Conservation (phyloP, 1,140 invertebrate genomes). For the Magallana ariakensis region DNA sequence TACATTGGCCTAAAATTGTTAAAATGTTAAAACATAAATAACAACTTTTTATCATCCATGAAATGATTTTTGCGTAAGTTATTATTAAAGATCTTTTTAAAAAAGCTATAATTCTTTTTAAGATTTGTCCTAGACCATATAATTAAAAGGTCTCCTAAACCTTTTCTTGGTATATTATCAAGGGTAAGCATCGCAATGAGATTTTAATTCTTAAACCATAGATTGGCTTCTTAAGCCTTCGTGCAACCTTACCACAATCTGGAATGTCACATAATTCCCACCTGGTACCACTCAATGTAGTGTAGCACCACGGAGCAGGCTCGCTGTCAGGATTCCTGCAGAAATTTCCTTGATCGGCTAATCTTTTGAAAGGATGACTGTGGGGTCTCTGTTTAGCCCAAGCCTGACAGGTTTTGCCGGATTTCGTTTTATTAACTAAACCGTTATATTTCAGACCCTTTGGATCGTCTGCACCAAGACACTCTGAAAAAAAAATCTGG, state of each 20-base stretch:
- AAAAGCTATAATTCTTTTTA: no score
- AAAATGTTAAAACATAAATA: neutral
- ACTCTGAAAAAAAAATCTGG: slow-evolving; percentile 2
- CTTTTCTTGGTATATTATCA: no score
- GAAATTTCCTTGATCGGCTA: slow-evolving; percentile 31
- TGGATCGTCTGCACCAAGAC: neutral
- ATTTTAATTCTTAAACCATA: no score
- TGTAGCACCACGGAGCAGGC: slow-evolving; percentile 47
- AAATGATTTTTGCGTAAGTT: neutral
- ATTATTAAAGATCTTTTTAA: neutral
- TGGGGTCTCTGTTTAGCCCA: slow-evolving; percentile 40
- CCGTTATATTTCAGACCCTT: slow-evolving; percentile 40
- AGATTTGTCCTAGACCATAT: no score
- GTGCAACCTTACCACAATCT: slow-evolving; percentile 32
- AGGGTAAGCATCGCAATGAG: no score
- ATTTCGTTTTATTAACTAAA: slow-evolving; percentile 26
- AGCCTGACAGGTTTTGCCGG: slow-evolving; percentile 39
- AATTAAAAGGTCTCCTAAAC: no score
- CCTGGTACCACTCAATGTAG: neutral
- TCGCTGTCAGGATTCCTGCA: slow-evolving; percentile 48
- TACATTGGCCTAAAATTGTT: slow-evolving; percentile 33
- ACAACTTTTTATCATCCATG: neutral
- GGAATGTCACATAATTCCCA: slow-evolving; percentile 49
- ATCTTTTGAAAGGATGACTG: neutral
- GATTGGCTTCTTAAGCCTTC: no score